Conservation (phyloP, 2,797 vertebrate genomes). For the Pangasius krempfi region DNA sequence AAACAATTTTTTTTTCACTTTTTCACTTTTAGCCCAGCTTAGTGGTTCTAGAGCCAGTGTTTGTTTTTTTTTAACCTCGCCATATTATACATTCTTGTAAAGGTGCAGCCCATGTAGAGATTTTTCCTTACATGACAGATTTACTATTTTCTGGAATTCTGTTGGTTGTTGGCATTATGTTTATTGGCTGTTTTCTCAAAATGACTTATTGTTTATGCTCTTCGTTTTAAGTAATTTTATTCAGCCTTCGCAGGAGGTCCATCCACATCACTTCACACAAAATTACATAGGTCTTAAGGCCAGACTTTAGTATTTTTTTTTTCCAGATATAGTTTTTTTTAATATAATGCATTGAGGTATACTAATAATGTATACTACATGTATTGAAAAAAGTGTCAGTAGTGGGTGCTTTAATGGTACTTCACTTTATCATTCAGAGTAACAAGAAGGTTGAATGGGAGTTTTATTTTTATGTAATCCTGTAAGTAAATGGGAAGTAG, state of each 20-base stretch:
- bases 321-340: not conserved
- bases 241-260: not conserved
- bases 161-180: not conserved
- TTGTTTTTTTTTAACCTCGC: not conserved
- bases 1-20: not conserved
- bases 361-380: not conserved
- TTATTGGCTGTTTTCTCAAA: not conserved
- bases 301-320: not conserved
- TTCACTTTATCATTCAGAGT: not conserved
- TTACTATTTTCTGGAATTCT: not conserved
- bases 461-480: not conserved
- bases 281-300: not conserved
- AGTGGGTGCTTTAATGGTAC: not conserved
- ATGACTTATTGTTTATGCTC: not conserved
- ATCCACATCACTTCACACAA: not conserved
- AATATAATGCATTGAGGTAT: not conserved
- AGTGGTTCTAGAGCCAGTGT: not conserved
- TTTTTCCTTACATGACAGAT: not conserved
- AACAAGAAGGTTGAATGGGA: not conserved
- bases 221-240: not conserved
- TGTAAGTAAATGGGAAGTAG: not conserved
- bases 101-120: not conserved
- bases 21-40: not conserved
- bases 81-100: not conserved
- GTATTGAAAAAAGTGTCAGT: not conserved